Evolutionary conservation across 1,140 invertebrate genomes (phyloP).

Genomic region (Papilio aristodemus): DNA sequence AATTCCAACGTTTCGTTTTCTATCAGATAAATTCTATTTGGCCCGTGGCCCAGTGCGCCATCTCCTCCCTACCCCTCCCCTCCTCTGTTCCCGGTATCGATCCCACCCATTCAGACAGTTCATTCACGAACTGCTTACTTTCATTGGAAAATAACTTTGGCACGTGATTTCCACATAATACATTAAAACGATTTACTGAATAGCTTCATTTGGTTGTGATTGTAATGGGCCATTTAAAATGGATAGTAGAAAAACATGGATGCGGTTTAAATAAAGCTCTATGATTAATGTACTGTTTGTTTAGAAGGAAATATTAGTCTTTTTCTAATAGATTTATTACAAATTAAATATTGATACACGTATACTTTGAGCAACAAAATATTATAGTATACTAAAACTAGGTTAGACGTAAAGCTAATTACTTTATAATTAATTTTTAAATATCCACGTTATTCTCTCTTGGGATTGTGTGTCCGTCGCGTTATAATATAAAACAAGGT

Average conservation of each 20-base stretch:
- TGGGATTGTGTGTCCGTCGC: not conserved
- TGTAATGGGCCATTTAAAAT: not conserved
- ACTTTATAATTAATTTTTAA: not conserved
- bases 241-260: too few relatives aligned
- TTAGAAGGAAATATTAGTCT: too few relatives aligned
- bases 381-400: not conserved
- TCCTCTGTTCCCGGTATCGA: slow-evolving; percentile 5
- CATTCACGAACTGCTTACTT: slow-evolving; percentile 17
- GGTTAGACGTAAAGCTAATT: not conserved
- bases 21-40: slow-evolving; percentile 18
- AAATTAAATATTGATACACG: too few relatives aligned
- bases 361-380: too few relatives aligned
- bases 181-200: not conserved
- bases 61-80: not conserved
- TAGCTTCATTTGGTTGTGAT: not conserved
- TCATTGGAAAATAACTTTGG: slow-evolving; percentile 10
- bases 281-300: too few relatives aligned
- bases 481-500: not conserved
- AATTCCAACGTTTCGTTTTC: not conserved
- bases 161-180: slow-evolving; percentile 14
- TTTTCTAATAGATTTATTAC: too few relatives aligned
- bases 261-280: too few relatives aligned
- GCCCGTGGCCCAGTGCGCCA: slow-evolving; percentile 16
- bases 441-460: not conserved
- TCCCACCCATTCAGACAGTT: slow-evolving; percentile 25